Base-by-base conservation (phyloP, 2,113 vertebrate genomes). In the Epinephelus cyanopodus region DNA sequence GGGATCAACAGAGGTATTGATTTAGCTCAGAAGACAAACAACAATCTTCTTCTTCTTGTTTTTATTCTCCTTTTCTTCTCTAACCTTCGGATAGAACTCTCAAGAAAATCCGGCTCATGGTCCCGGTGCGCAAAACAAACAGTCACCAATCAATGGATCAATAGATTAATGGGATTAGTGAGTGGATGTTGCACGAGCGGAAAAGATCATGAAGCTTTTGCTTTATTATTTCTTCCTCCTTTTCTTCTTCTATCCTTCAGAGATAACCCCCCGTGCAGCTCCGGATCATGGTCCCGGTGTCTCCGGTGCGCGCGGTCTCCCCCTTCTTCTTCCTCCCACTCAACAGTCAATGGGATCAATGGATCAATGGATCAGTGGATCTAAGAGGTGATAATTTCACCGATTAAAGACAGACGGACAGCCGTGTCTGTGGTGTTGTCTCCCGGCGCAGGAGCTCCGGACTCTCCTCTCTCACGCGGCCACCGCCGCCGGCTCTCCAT, bases 41-140 rank as follows among this genome's bases (percentile, higher is more conserved):
- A 48, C 10, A 42, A 42, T 2, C 11, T 69, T 75, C 14, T 64
- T 62, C 21, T 23, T 71, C 17, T 27, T 45, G 48, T 47, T n/a
- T 7, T 52, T 70, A 3, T 63, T 64, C 25, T 67, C 58, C 29
- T 66, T 47, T 10, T 53, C 56, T 42, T 70, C 56, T 80, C 58
- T 50, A 85, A 50, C 19, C 82, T 79, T 80, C 77, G 11, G 74
- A 68, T 27, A 37, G 1, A 73, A 87, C 85, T 84, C 78, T 96
- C 93, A 94, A 94, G 94, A 94, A 95, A 92, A 97, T 97, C 95
- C 96, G 95, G 95, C 96, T 96, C 97, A 97, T 97, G 42, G 57
- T 72, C 69, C 69, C 54, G 69, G 60, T 62, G 95, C 56, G 56
- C 23, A 58, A 27, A 13, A 25, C 23, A 25, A 58, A 58, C 56